Percentiles rank a stretch among this genome's conserved stretches.
phyloP scores from a whole-genome alignment of 2,113 vertebrate species.

The Raphicerus campestris region DNA sequence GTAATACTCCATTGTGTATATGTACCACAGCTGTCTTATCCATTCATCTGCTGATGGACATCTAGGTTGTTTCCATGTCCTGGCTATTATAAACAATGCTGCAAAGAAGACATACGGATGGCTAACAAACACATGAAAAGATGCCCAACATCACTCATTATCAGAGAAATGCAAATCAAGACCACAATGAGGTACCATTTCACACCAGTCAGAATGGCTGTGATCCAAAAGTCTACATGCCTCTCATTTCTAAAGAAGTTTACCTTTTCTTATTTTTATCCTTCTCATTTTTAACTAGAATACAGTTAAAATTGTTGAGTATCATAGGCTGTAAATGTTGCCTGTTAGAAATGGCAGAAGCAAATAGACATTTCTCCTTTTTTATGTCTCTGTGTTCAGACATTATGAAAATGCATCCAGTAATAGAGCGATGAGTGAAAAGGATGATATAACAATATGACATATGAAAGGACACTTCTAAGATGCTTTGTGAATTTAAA shows the following conservation, averaged over 20 bases:
- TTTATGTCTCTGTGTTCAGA: background rate
- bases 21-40: no score
- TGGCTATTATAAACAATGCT: no score
- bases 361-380: background rate
- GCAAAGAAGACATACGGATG: no score
- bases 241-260: background rate
- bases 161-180: no score
- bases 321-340: background rate
- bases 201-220: no score
- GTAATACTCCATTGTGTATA: no score
- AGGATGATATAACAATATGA: background rate
- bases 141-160: no score
- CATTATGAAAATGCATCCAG: background rate
- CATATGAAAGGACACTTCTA: background rate
- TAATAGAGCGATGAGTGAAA: background rate
- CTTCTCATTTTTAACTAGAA: background rate
- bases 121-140: no score
- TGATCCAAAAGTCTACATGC: no score
- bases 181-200: no score
- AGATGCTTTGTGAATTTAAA: slow-evolving; percentile 39
- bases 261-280: background rate
- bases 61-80: no score
- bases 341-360: background rate
- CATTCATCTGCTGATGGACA: no score
- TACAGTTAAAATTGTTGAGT: background rate